A percentile compares a stretch with the other conserved stretches of the same genome.
phyloP scores from a whole-genome alignment of 2,797 vertebrate genomes.

The Halcyon leucocephala region DNA sequence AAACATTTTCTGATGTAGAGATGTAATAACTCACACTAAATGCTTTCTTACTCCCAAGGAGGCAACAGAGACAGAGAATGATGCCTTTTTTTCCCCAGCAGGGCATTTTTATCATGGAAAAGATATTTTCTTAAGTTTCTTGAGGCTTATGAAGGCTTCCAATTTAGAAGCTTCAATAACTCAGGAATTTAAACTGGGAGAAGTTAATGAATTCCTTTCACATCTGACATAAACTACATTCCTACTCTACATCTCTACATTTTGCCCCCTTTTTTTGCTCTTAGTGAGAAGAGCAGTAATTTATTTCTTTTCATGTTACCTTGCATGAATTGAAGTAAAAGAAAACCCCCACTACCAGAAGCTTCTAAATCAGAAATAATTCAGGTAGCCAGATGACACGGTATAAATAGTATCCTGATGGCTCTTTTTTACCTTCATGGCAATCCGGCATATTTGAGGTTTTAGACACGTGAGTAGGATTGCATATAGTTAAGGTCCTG shows the following conservation, averaged over 20 bases:
- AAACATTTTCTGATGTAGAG: conserved; percentile 5
- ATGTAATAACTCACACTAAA: conserved; percentile 42
- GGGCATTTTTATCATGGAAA: conserved; percentile 59
- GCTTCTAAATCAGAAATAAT: not conserved
- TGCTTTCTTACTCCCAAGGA: conserved; percentile 1
- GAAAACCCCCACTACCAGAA: not conserved
- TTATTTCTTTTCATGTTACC: not conserved
- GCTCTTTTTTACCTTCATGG: not conserved
- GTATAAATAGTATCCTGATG: not conserved
- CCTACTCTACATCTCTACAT: not conserved
- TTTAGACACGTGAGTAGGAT: not conserved
- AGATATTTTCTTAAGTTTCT: conserved; percentile 31
- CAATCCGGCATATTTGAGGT: not conserved
- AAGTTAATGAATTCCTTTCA: conserved; percentile 44
- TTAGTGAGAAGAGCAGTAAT: not conserved
- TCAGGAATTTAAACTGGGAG: conserved; percentile 11
- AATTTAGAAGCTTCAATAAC: conserved; percentile 21
- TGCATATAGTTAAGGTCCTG: not conserved
- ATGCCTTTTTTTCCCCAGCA: conserved; percentile 22
- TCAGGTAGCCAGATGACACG: not conserved
- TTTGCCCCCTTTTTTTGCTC: not conserved
- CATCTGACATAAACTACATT: conserved; percentile 40
- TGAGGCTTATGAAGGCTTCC: not conserved
- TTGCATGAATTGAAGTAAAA: not conserved
- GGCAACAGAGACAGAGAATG: not conserved